Evolutionary conservation across 2,888 invertebrate genomes (phyloP).

Genomic region (Chrysotoxum bicinctum): DNA sequence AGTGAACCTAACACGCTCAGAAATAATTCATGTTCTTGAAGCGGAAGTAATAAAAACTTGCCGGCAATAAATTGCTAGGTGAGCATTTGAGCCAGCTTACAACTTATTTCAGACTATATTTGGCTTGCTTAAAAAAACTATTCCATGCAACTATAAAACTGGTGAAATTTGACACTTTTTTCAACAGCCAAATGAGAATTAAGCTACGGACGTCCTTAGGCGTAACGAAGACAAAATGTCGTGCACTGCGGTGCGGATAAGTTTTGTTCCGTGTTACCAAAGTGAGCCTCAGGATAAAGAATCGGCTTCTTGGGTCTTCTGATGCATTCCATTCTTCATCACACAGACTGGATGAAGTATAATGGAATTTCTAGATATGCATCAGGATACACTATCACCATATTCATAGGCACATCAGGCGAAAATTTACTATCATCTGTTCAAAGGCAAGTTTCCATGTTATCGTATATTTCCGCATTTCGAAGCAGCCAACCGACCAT

Average conservation of each 20-base stretch:
- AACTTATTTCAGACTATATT: too few relatives aligned
- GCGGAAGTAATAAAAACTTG: too few relatives aligned
- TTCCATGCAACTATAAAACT: background rate
- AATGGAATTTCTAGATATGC: slow-evolving; percentile 49
- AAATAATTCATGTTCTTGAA: too few relatives aligned
- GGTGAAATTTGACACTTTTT: background rate
- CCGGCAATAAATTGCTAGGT: too few relatives aligned
- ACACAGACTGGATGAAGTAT: slow-evolving; percentile 27
- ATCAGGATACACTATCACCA: background rate
- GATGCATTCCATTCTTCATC: slow-evolving; percentile 53
- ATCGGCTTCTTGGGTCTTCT: slow-evolving; percentile 37
- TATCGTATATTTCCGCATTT: slow-evolving; percentile 46
- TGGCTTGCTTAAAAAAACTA: background rate
- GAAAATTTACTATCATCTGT: slow-evolving; percentile 25
- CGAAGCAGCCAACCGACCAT: slow-evolving; percentile 32
- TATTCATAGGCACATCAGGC: slow-evolving; percentile 26
- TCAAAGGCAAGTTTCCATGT: slow-evolving; percentile 29
- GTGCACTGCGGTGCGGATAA: slow-evolving; percentile 51
- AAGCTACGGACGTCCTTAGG: slow-evolving; percentile 11
- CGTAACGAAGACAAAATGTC: slow-evolving; percentile 63
- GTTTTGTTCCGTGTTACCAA: slow-evolving; percentile 8
- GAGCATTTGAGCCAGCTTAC: too few relatives aligned
- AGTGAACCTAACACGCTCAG: too few relatives aligned
- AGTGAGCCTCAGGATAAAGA: background rate
- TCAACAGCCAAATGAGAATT: background rate